Conservation (phyloP, 2,797 vertebrate genomes). For the Sebastes nivosus region DNA sequence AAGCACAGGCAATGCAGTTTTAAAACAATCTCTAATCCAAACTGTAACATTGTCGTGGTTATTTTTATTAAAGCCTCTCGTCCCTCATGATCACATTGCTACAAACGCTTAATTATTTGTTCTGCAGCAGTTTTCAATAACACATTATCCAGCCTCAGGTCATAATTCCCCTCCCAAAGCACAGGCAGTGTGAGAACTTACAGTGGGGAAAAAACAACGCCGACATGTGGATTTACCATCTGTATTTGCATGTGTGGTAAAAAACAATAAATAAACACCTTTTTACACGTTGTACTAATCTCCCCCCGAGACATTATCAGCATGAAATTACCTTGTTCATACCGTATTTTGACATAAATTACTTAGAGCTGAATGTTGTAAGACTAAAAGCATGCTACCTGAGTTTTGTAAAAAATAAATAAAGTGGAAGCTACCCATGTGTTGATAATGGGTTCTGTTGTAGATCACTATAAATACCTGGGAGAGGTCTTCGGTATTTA, state of each 20-base stretch:
- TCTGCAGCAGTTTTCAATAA: slow-evolving; percentile 20
- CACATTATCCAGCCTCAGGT: slow-evolving; percentile 6
- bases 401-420: background rate
- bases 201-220: background rate
- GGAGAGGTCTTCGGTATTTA: background rate
- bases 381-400: background rate
- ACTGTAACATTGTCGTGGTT: background rate
- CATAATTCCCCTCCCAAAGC: slow-evolving; percentile 1
- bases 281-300: background rate
- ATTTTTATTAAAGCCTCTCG: background rate
- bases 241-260: background rate
- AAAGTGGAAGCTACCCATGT: background rate
- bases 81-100: background rate
- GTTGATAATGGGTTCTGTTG: background rate
- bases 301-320: background rate
- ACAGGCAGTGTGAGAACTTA: background rate
- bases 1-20: background rate
- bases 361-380: background rate
- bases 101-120: slow-evolving; percentile 13
- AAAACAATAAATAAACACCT: background rate
- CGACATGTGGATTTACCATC: background rate
- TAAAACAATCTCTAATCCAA: background rate
- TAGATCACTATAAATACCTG: background rate
- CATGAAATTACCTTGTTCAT: background rate
- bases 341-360: background rate